Conservation (phyloP, 2,113 vertebrate genomes). For the Chionis minor region DNA sequence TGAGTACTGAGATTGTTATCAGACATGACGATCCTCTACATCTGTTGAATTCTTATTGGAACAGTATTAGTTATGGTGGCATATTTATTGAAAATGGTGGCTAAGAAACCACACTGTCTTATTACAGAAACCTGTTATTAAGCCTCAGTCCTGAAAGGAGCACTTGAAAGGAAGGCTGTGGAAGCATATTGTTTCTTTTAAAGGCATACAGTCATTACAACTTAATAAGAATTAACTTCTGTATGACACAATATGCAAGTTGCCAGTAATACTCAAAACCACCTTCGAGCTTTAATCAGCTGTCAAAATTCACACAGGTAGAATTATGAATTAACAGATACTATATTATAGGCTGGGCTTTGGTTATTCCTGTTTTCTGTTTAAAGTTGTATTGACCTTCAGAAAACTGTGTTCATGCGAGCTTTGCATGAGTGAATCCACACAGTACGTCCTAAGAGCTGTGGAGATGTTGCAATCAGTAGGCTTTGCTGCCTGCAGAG, state of each 20-base stretch:
- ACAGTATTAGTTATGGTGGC: neutral
- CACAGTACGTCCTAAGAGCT: neutral
- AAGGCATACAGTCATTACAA: neutral
- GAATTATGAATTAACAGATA: neutral
- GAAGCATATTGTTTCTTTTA: neutral
- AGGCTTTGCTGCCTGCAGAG: neutral
- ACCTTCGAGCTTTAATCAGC: neutral
- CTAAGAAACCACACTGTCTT: neutral
- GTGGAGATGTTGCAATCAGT: neutral
- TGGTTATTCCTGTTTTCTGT: neutral
- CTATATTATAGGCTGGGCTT: neutral
- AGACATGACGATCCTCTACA: neutral
- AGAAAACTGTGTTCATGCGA: neutral
- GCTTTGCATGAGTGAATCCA: neutral
- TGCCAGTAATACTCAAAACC: neutral
- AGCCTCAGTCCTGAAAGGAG: neutral
- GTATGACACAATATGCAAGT: neutral
- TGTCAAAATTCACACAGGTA: neutral
- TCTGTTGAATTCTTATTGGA: neutral
- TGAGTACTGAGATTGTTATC: neutral
- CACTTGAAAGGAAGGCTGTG: neutral
- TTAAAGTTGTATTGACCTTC: neutral
- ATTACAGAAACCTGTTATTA: neutral
- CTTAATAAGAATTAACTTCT: neutral
- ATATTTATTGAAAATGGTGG: neutral